Evolutionary conservation across 2,113 vertebrate genomes (phyloP).

Genomic region (Dasyprocta punctata): DNA sequence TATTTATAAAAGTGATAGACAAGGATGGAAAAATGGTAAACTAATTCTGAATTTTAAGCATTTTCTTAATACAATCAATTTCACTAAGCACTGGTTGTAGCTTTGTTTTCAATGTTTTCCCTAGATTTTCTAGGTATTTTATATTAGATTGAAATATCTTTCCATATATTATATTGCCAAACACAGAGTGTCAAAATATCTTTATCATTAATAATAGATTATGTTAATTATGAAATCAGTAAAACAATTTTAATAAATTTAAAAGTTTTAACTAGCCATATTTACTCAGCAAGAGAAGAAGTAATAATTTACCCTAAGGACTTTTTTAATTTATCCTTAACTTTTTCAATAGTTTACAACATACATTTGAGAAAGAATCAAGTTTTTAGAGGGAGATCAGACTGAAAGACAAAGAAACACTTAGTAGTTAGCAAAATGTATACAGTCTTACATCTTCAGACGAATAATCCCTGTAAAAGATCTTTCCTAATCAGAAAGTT

Average conservation of each 20-base stretch:
- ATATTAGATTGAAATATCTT: background rate
- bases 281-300: background rate
- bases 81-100: background rate
- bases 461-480: background rate
- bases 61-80: background rate
- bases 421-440: background rate
- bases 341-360: background rate
- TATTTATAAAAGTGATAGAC: background rate
- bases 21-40: background rate
- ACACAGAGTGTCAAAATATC: background rate
- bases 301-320: background rate
- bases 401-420: background rate
- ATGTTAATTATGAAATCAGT: background rate
- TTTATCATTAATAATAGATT: background rate
- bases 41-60: background rate
- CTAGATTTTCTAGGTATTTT: slow-evolving; percentile 13
- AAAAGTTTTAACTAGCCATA: background rate
- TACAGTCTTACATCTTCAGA: background rate
- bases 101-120: background rate
- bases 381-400: background rate
- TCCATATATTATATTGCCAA: background rate
- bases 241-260: background rate
- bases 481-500: background rate
- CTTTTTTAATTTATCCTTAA: background rate
- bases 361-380: slow-evolving; percentile 3